Conservation (phyloP, 2,113 vertebrate genomes). For the Myrmecobius fasciatus region DNA sequence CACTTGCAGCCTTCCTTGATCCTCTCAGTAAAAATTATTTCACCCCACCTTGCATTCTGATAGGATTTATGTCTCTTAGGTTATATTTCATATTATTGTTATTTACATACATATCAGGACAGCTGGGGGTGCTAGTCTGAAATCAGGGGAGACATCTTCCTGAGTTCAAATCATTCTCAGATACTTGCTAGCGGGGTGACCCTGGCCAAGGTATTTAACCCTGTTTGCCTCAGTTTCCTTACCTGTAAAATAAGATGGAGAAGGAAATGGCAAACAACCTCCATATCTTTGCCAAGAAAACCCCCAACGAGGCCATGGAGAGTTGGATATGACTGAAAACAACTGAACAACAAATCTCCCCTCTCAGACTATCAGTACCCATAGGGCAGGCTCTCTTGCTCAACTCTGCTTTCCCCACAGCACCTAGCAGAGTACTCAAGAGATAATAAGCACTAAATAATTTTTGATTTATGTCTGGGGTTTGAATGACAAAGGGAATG, state of each 20-base stretch:
- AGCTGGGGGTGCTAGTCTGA: not conserved
- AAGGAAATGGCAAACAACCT: not conserved
- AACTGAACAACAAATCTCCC: not conserved
- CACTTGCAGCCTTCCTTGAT: not conserved
- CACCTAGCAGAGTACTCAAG: not conserved
- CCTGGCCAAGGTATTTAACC: not conserved
- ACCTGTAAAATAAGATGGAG: not conserved
- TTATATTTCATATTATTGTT: not conserved
- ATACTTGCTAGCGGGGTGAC: not conserved
- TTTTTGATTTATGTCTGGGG: not conserved
- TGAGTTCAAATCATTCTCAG: not conserved
- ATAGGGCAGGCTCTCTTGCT: not conserved
- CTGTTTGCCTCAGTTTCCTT: not conserved
- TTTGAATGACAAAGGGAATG: not conserved
- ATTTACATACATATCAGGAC: not conserved
- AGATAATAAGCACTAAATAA: not conserved
- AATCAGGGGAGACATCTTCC: not conserved
- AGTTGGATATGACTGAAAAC: not conserved
- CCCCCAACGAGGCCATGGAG: not conserved
- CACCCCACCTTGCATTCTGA: not conserved
- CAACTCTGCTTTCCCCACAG: not conserved
- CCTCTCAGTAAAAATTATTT: not conserved
- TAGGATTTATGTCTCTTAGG: not conserved
- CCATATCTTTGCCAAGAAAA: not conserved
- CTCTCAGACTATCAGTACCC: not conserved